Evolutionary conservation across 2,797 vertebrate species (phyloP).

Genomic region (Melopsittacus undulatus): DNA sequence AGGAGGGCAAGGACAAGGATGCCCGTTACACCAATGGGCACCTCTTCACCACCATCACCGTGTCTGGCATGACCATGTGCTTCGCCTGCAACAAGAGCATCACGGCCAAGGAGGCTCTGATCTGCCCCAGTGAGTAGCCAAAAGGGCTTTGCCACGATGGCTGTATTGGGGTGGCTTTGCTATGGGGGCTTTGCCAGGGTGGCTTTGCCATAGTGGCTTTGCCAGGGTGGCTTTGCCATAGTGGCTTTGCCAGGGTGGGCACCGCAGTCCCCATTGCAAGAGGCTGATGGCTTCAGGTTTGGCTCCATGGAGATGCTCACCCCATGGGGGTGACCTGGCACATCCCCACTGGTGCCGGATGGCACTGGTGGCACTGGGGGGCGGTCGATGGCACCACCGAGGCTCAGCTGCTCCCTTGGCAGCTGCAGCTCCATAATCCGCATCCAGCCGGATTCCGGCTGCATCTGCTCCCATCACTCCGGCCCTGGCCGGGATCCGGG

Average conservation of each 20-base stretch:
- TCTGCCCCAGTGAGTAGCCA: constrained; percentile 87
- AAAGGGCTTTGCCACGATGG: neutral
- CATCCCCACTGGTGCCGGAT: neutral
- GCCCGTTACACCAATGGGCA: constrained; percentile 89
- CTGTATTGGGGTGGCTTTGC: neutral
- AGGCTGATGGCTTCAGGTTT: neutral
- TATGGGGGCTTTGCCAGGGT: neutral
- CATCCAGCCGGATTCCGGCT: neutral
- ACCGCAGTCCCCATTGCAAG: neutral
- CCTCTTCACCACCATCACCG: constrained; percentile 91
- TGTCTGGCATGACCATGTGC: constrained; percentile 91
- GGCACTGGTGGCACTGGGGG: neutral
- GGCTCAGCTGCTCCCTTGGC: neutral
- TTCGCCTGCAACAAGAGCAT: constrained; percentile 94
- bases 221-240: neutral
- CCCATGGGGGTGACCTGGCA: neutral
- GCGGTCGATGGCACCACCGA: accelerated
- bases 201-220: neutral
- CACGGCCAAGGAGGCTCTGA: constrained; percentile 92
- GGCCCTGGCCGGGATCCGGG: neutral
- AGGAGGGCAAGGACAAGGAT: constrained; percentile 89
- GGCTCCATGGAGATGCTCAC: neutral
- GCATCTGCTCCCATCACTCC: neutral
- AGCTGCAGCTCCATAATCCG: neutral
- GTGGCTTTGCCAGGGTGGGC: neutral